Percentiles rank a stretch among this genome's conserved stretches.
phyloP scores from a whole-genome alignment of 2,888 invertebrate species.

The Spisula subtruncata region DNA sequence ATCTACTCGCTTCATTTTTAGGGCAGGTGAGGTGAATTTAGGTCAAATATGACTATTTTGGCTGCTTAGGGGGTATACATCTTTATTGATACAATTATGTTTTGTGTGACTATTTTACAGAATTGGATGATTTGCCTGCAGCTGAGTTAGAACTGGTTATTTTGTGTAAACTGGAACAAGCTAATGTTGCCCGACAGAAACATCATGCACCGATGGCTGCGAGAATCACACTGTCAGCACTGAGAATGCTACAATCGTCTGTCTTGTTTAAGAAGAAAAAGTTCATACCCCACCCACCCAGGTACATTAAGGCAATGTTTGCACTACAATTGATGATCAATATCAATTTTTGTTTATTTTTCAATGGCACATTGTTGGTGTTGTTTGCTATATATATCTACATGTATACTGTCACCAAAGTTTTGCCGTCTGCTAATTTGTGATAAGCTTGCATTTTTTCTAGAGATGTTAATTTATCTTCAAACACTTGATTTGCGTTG shows the following conservation, averaged over 20 bases:
- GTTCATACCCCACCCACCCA: constrained; percentile 69
- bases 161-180: constrained; percentile 83
- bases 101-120: constrained; percentile 66
- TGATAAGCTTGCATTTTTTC: background rate
- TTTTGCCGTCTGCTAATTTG: constrained; percentile 1
- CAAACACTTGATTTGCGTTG: background rate
- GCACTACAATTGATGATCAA: background rate
- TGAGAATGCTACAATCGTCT: constrained; percentile 84
- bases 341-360: background rate
- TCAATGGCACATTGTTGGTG: background rate
- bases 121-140: constrained; percentile 80
- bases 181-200: constrained; percentile 84
- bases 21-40: too few species aligned
- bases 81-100: background rate
- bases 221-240: constrained; percentile 82
- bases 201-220: constrained; percentile 87
- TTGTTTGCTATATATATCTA: constrained; percentile 6
- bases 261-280: constrained; percentile 78
- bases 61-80: too few species aligned
- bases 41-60: too few species aligned
- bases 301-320: constrained; percentile 37
- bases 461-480: background rate
- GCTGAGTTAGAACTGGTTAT: constrained; percentile 87
- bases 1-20: too few species aligned
- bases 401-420: background rate